Percentiles rank a stretch among this genome's conserved stretches.
Evolutionary conservation across 2,113 vertebrate species (phyloP).

Genomic region (Apodemus speciosus): DNA sequence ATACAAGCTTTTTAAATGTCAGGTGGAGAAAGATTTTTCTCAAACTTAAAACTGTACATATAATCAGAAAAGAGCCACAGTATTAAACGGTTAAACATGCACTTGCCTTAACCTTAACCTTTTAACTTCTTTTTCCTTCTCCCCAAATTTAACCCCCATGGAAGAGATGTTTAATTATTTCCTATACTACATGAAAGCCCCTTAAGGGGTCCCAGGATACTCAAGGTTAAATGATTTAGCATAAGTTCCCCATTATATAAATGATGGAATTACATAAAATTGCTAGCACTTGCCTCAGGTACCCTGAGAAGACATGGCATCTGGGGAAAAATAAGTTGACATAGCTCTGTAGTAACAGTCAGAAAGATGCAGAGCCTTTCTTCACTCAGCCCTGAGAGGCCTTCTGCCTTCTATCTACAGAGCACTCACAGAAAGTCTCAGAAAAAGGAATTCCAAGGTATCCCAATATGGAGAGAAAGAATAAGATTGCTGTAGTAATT

Average conservation of each 20-base stretch:
- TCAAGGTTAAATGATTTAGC: background rate
- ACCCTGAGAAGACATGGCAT: background rate
- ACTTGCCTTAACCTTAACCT: background rate
- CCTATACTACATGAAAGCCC: background rate
- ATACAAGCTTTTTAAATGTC: background rate
- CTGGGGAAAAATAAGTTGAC: background rate
- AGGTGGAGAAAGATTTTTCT: background rate
- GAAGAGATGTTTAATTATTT: background rate
- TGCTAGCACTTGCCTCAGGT: background rate
- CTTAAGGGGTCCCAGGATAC: background rate
- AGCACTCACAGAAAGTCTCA: background rate
- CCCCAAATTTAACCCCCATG: constrained; percentile 21
- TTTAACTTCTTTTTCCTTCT: constrained; percentile 11
- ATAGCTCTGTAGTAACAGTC: background rate
- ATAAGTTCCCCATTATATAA: background rate
- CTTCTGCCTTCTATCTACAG: background rate
- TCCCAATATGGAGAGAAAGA: background rate
- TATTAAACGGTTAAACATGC: background rate
- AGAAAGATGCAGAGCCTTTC: background rate
- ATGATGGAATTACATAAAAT: background rate
- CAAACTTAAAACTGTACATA: background rate
- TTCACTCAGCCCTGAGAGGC: background rate
- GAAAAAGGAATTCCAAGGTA: background rate
- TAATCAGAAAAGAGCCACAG: background rate
- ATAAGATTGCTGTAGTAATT: background rate